These are phyloP conservation scores for Platichthys flesus DNA, from an alignment of 2,113 vertebrate genomes.

Conservation along the genomic window DNA sequence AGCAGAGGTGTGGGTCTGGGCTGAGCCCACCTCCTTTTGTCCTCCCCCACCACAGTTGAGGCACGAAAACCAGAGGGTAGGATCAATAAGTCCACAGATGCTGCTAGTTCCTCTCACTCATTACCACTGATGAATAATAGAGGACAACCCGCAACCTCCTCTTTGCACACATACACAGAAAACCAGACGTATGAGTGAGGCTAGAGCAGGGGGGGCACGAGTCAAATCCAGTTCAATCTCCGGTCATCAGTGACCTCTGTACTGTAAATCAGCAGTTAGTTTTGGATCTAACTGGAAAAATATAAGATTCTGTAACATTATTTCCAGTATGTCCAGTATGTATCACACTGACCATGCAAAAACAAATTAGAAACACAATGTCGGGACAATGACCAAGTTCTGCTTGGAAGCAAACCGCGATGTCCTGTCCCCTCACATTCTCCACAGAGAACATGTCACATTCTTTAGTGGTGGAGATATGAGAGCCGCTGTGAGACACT, in stretches of 20 bases:
- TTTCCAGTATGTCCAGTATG: not conserved
- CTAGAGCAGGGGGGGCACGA: not conserved
- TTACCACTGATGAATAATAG: slow-evolving; percentile 81
- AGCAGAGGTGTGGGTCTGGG: slow-evolving; percentile 36
- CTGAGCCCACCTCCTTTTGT: slow-evolving; percentile 8
- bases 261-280: not conserved
- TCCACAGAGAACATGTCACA: too few species aligned
- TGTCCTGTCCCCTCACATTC: not conserved
- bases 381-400: slow-evolving; percentile 10
- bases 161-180: slow-evolving; percentile 28
- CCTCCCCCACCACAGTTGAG: slow-evolving; percentile 63
- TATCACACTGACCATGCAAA: not conserved
- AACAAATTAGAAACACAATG: slow-evolving; percentile 13
- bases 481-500: slow-evolving; percentile 3
- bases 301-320: not conserved
- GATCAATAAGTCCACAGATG: slow-evolving; percentile 80
- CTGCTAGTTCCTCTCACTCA: slow-evolving; percentile 74
- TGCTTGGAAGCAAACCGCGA: slow-evolving; percentile 11
- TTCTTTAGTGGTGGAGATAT: too few species aligned
- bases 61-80: slow-evolving; percentile 64
- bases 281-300: not conserved
- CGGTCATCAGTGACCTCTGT: not conserved
- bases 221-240: slow-evolving; percentile 1
- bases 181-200: slow-evolving; percentile 4
- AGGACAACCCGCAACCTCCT: slow-evolving; percentile 52